A percentile compares a stretch with the other conserved stretches of the same genome.
Conservation (phyloP, 2,797 vertebrate genomes). For the Sternarchorhynchus goeldii region DNA sequence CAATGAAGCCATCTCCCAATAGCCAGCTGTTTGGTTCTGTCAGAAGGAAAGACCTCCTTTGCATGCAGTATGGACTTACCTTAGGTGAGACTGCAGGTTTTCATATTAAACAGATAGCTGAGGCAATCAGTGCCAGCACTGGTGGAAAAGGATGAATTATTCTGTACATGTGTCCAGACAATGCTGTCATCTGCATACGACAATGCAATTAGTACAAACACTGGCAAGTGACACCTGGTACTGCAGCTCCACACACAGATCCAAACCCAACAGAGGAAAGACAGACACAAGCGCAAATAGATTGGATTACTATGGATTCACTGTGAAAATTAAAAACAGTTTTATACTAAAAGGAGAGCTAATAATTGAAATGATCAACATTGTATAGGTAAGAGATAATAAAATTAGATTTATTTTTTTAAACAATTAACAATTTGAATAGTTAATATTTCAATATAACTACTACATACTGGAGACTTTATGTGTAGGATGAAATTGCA, state of each 20-base stretch:
- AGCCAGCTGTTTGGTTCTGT: conserved; percentile 71
- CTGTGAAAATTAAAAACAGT: too few species aligned
- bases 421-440: too few species aligned
- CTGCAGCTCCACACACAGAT: conserved; percentile 27
- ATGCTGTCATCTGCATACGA: conserved; percentile 60
- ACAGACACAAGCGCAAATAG: too few species aligned
- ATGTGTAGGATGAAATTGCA: too few species aligned
- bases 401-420: too few species aligned
- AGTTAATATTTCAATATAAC: too few species aligned
- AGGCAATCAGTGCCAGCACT: conserved; percentile 51
- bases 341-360: too few species aligned
- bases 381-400: too few species aligned
- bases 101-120: conserved; percentile 50
- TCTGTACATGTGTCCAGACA: conserved; percentile 38
- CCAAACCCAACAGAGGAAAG: conserved; percentile 51
- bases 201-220: conserved; percentile 55
- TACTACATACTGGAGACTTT: too few species aligned
- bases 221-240: neutral
- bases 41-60: conserved; percentile 64
- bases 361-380: too few species aligned
- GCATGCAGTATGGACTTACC: conserved; percentile 59
- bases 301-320: too few species aligned
- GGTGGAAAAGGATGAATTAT: conserved; percentile 58
- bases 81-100: conserved; percentile 20
- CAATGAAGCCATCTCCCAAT: conserved; percentile 64